phyloP scores from a whole-genome alignment of 2,888 invertebrate genomes.

The Axea sp. region DNA sequence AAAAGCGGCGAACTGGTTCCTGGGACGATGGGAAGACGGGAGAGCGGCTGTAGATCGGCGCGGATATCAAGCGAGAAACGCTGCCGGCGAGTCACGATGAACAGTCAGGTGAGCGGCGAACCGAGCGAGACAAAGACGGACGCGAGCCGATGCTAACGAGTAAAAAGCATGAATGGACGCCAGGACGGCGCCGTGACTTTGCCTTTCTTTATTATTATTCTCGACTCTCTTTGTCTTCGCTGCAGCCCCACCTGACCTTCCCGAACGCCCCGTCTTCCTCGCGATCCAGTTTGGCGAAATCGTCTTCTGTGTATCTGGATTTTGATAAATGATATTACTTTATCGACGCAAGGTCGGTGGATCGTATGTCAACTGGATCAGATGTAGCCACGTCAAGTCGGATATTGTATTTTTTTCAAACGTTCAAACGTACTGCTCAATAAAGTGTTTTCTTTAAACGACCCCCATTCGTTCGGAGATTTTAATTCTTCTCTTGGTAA shows the following conservation, averaged over 20 bases:
- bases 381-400: too few species aligned
- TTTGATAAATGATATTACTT: conserved; percentile 38
- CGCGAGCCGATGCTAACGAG: conserved; percentile 71
- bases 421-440: too few species aligned
- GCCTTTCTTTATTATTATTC: conserved; percentile 63
- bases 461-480: too few species aligned
- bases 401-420: neutral
- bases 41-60: conserved; percentile 39
- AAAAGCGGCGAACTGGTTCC: conserved; percentile 59
- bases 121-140: conserved; percentile 46
- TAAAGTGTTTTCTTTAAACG: too few species aligned
- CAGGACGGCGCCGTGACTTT: conserved; percentile 74
- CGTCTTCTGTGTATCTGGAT: conserved; percentile 17
- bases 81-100: conserved; percentile 55
- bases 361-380: conserved; percentile 5
- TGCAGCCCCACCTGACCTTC: conserved; percentile 33
- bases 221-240: conserved; percentile 40
- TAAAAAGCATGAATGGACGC: conserved; percentile 77
- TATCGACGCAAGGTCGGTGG: conserved; percentile 7
- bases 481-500: too few species aligned
- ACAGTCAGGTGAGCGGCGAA: conserved; percentile 51
- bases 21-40: conserved; percentile 44
- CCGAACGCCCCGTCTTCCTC: conserved; percentile 28
- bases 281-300: conserved; percentile 43
- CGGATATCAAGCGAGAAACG: conserved; percentile 54